These are phyloP conservation scores for Corythaixoides concolor DNA, from an alignment of 2,113 vertebrate species.

Conservation along the genomic window DNA sequence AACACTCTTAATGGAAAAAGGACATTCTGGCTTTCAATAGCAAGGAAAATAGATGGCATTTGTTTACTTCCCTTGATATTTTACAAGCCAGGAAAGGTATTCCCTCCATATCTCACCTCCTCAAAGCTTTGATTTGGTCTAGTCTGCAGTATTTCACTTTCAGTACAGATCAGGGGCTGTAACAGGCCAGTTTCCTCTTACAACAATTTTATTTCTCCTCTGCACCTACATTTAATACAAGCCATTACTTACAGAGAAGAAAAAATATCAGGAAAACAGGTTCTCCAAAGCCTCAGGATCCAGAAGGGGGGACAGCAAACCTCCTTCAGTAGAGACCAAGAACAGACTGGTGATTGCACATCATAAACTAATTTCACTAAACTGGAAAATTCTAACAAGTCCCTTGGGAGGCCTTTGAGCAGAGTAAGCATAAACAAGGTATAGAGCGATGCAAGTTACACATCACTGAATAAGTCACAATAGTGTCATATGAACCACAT, in stretches of 20 bases:
- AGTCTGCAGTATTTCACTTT: background rate
- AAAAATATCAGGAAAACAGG: background rate
- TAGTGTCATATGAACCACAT: background rate
- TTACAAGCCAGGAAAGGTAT: background rate
- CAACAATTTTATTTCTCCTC: background rate
- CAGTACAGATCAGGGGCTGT: background rate
- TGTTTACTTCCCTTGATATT: conserved; percentile 19
- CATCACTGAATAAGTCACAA: background rate
- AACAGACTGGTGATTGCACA: background rate
- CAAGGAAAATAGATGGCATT: background rate
- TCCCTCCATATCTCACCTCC: background rate
- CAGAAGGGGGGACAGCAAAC: background rate
- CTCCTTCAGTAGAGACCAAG: background rate
- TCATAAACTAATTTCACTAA: background rate
- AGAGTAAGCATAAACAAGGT: background rate
- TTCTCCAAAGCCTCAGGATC: background rate
- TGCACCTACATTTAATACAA: background rate
- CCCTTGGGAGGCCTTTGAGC: background rate
- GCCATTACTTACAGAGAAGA: background rate
- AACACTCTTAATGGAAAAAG: conserved; percentile 8
- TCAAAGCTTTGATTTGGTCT: background rate
- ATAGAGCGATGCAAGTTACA: background rate
- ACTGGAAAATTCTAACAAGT: background rate
- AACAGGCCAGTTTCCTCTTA: background rate
- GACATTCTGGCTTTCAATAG: conserved; percentile 8